Evolutionary conservation across 2,113 vertebrate genomes (phyloP).

Genomic region (Hassar affinis): DNA sequence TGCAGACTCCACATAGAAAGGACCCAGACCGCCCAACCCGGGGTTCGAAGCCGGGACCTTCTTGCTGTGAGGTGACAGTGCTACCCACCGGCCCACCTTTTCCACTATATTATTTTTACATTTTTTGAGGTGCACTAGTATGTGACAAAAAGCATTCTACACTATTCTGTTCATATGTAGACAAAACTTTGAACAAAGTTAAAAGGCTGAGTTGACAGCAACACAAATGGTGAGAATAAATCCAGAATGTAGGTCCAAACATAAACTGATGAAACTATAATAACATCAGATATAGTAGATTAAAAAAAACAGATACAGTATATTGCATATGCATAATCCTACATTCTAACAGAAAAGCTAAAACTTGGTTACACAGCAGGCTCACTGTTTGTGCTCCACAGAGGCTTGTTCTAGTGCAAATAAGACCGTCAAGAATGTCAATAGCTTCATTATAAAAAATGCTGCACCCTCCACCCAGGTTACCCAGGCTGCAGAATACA

Average conservation of each 20-base stretch:
- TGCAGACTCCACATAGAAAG: too few species aligned
- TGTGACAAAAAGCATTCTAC: background rate
- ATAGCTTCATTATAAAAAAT: background rate
- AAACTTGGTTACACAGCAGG: background rate
- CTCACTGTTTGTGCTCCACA: background rate
- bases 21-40: too few species aligned
- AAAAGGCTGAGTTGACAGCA: background rate
- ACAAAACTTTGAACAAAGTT: too few species aligned
- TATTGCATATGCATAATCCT: background rate
- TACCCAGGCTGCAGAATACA: constrained; percentile 25
- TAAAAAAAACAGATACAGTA: background rate
- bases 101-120: too few species aligned
- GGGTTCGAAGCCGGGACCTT: too few species aligned
- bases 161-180: background rate
- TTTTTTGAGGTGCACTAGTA: too few species aligned
- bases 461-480: constrained; percentile 11
- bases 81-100: too few species aligned
- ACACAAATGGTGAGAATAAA: background rate
- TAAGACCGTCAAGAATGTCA: background rate
- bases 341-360: background rate
- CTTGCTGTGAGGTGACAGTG: too few species aligned
- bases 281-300: background rate
- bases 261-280: background rate
- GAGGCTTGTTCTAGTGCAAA: background rate
- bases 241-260: background rate